Conservation (phyloP, 1,140 invertebrate species). For the Uloborus diversus region DNA sequence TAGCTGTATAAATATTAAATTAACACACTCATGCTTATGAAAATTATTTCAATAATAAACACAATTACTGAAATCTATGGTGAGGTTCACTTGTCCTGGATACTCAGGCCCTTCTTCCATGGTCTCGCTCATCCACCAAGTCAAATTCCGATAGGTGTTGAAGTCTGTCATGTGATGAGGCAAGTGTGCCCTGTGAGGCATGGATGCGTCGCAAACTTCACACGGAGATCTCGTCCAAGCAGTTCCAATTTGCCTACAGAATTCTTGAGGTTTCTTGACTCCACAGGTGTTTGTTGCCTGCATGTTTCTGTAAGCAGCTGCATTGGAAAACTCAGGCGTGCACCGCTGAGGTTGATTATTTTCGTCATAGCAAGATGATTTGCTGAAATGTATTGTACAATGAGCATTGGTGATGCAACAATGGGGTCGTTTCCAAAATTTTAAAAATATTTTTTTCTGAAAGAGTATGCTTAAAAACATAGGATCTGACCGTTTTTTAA, state of each 20-base stretch:
- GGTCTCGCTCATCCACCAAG: slow-evolving; percentile 95
- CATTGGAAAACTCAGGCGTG: slow-evolving; percentile 95
- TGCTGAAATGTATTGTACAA: too few relatives aligned
- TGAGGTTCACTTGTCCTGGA: slow-evolving; percentile 86
- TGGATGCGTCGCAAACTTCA: slow-evolving; percentile 86
- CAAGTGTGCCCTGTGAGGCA: slow-evolving; percentile 79
- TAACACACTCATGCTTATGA: too few relatives aligned
- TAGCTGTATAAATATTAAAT: too few relatives aligned
- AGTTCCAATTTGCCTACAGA: slow-evolving; percentile 72
- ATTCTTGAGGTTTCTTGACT: slow-evolving; percentile 65
- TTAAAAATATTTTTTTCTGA: too few relatives aligned
- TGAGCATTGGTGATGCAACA: too few relatives aligned
- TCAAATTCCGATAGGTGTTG: slow-evolving; percentile 95
- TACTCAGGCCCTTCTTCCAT: slow-evolving; percentile 88
- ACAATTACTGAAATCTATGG: slow-evolving; percentile 86
- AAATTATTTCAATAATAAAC: too few relatives aligned
- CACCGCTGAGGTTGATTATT: slow-evolving; percentile 78
- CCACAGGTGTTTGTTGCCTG: slow-evolving; percentile 97
- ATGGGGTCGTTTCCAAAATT: too few relatives aligned
- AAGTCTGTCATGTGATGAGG: slow-evolving; percentile 89
- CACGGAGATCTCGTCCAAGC: slow-evolving; percentile 75
- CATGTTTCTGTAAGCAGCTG: slow-evolving; percentile 85
- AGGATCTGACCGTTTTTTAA: too few relatives aligned
- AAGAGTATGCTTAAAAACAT: too few relatives aligned
- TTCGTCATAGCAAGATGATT: slow-evolving; percentile 67